A percentile compares a stretch with the other conserved stretches of the same genome.
Evolutionary conservation across 2,113 vertebrate species (phyloP).

Genomic region (Aldabrachelys gigantea): DNA sequence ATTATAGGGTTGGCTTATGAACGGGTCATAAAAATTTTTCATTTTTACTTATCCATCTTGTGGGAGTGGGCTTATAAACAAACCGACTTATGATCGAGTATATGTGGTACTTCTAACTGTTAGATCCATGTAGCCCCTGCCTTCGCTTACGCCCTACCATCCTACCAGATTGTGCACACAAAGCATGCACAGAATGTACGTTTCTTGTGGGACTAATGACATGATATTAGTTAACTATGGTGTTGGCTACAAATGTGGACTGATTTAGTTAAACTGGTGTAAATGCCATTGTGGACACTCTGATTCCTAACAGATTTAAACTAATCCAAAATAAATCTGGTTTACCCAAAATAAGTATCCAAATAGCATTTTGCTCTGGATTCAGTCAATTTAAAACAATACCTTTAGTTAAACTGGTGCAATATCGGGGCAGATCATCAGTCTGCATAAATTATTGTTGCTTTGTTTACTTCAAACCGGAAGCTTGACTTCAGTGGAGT

Average conservation of each 20-base stretch:
- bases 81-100: too few species aligned
- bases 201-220: not conserved
- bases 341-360: not conserved
- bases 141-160: not conserved
- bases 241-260: not conserved
- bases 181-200: not conserved
- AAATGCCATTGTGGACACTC: not conserved
- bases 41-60: too few species aligned
- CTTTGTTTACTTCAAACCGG: not conserved
- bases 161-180: not conserved
- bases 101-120: not conserved
- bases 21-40: too few species aligned
- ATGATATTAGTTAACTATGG: not conserved
- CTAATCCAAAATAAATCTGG: not conserved
- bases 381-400: not conserved
- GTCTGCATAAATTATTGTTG: not conserved
- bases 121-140: not conserved
- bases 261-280: not conserved
- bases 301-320: not conserved
- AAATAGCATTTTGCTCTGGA: not conserved
- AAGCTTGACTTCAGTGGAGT: not conserved
- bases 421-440: not conserved
- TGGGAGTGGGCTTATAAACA: too few species aligned
- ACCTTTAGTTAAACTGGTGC: not conserved
- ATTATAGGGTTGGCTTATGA: too few species aligned